Evolutionary conservation across 2,797 vertebrate genomes (phyloP).

Genomic region (Myotis vivesi): DNA sequence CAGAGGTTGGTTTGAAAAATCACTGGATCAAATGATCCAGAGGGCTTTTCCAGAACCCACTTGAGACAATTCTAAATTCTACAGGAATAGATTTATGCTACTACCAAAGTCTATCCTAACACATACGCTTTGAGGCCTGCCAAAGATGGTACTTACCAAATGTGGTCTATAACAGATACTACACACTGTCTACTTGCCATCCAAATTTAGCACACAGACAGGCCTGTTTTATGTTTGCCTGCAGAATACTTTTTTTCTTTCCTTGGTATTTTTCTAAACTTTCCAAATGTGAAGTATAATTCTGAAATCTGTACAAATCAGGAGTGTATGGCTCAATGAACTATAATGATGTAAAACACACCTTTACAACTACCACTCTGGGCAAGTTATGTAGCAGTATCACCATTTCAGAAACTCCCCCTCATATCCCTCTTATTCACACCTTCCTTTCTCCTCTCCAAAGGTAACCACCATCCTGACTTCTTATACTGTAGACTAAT

Average conservation of each 20-base stretch:
- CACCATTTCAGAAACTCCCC: background rate
- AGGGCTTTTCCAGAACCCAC: background rate
- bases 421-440: background rate
- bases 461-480: background rate
- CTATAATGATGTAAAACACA: background rate
- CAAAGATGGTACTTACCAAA: background rate
- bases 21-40: background rate
- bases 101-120: background rate
- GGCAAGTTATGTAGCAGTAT: background rate
- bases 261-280: background rate
- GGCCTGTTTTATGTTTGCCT: background rate
- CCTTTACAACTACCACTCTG: background rate
- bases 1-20: background rate
- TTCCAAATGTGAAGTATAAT: background rate
- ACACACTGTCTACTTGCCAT: background rate
- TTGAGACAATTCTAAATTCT: background rate
- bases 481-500: background rate
- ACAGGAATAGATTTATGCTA: background rate
- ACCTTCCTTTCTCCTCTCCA: background rate
- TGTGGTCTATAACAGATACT: background rate
- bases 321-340: background rate
- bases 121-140: background rate
- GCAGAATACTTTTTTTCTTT: background rate
- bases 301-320: constrained; percentile 11
- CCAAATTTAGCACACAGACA: background rate